Percentiles rank a stretch among this genome's conserved stretches.
Conservation (phyloP, 2,797 vertebrate species). For the Tokudaia muenninki region DNA sequence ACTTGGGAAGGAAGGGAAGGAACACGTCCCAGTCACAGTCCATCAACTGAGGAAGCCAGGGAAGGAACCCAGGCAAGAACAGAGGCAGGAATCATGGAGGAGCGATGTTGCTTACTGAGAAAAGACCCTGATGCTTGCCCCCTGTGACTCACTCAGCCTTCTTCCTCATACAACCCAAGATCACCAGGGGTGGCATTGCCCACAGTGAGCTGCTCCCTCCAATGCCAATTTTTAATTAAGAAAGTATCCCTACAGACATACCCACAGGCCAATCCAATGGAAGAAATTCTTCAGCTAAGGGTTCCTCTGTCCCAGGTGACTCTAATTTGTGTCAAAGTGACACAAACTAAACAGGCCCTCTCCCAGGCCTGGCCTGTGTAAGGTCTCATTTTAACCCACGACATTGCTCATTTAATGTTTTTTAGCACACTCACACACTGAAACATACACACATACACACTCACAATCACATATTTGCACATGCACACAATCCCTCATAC, state of each 20-base stretch:
- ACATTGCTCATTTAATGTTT: neutral
- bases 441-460: neutral
- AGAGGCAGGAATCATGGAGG: neutral
- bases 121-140: too few relatives aligned
- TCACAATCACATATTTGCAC: neutral
- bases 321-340: neutral
- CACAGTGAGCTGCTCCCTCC: neutral
- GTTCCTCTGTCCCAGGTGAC: neutral
- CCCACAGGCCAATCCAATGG: neutral
- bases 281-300: neutral
- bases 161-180: neutral
- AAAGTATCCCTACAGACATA: neutral
- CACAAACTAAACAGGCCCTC: neutral
- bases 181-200: neutral
- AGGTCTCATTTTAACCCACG: neutral
- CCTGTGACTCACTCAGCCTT: neutral
- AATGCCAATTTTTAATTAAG: neutral
- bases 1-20: too few relatives aligned
- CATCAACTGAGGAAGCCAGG: neutral
- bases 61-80: neutral
- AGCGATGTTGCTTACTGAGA: too few relatives aligned
- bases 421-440: neutral
- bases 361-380: neutral
- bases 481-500: neutral
- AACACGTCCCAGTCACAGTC: too few relatives aligned